Percentiles rank a stretch among this genome's conserved stretches.
These are phyloP conservation scores for Netelia fuscicornis DNA, from an alignment of 2,888 invertebrate genomes.

Conservation along the genomic window DNA sequence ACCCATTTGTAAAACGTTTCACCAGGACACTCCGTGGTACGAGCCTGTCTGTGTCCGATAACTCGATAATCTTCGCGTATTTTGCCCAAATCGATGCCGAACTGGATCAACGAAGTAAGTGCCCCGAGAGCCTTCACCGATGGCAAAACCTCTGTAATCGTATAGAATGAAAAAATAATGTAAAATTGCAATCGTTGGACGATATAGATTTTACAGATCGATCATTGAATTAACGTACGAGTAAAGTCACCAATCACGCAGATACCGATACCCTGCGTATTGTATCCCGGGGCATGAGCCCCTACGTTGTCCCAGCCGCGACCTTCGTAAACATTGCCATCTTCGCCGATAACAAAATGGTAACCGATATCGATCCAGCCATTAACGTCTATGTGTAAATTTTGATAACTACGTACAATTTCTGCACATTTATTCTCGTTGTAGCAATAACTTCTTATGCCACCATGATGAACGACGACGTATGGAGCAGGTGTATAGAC, in stretches of 20 bases:
- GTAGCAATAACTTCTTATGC: slow-evolving; percentile 78
- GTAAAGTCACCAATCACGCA: slow-evolving; percentile 83
- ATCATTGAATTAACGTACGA: slow-evolving; percentile 73
- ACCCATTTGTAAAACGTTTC: slow-evolving; percentile 81
- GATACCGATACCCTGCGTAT: slow-evolving; percentile 83
- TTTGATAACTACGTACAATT: slow-evolving; percentile 82
- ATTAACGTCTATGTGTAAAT: slow-evolving; percentile 81
- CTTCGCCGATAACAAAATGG: slow-evolving; percentile 86
- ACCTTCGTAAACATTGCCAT: slow-evolving; percentile 85
- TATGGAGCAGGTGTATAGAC: slow-evolving; percentile 78
- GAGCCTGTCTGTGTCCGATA: slow-evolving; percentile 83
- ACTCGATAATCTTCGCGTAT: slow-evolving; percentile 78
- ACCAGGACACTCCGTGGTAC: slow-evolving; percentile 83
- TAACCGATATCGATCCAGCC: slow-evolving; percentile 84
- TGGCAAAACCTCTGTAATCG: slow-evolving; percentile 79
- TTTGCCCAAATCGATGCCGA: slow-evolving; percentile 79
- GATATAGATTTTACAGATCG: neutral
- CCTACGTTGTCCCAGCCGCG: slow-evolving; percentile 85
- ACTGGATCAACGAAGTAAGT: slow-evolving; percentile 78
- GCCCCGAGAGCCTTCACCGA: slow-evolving; percentile 78
- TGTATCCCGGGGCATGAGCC: slow-evolving; percentile 83
- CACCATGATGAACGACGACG: slow-evolving; percentile 84
- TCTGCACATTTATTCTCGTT: slow-evolving; percentile 75
- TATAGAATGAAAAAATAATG: slow-evolving; percentile 5
- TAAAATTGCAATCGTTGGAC: neutral